A percentile compares a stretch with the other conserved stretches of the same genome.
These are phyloP conservation scores for Vidua macroura DNA, from an alignment of 2,113 vertebrate genomes.

Conservation along the genomic window DNA sequence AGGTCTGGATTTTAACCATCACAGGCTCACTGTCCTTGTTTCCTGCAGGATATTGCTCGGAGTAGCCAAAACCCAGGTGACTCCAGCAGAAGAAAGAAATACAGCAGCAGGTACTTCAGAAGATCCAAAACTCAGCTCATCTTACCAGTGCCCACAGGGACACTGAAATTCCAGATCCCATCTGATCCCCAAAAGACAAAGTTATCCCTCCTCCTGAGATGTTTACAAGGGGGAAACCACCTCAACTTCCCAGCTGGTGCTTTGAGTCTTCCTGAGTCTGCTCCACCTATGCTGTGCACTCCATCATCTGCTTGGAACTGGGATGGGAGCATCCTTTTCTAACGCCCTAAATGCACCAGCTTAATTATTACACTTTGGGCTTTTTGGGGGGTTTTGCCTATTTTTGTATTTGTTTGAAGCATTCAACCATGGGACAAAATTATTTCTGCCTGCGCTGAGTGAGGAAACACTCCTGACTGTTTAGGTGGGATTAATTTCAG, in stretches of 20 bases:
- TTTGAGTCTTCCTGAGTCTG: neutral
- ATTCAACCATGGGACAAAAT: fast-evolving
- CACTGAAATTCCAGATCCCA: neutral
- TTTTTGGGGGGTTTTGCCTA: fast-evolving
- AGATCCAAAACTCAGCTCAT: neutral
- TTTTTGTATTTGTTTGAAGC: neutral
- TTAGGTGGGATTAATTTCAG: slow-evolving; percentile 37
- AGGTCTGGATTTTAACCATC: neutral
- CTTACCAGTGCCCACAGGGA: neutral
- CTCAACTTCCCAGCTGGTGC: neutral
- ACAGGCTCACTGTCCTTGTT: fast-evolving
- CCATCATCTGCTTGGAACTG: neutral
- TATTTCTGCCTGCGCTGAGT: neutral
- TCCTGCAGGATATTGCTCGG: neutral
- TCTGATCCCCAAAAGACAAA: neutral
- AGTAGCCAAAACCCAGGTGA: neutral
- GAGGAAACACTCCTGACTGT: neutral
- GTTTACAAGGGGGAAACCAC: neutral
- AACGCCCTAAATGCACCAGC: neutral
- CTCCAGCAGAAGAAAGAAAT: neutral
- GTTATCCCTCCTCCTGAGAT: neutral
- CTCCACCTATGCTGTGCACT: neutral
- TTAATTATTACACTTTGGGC: neutral
- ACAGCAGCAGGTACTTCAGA: neutral
- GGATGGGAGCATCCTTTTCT: neutral